Base-by-base conservation (phyloP, 2,113 vertebrate species). In the Eptesicus fuscus region DNA sequence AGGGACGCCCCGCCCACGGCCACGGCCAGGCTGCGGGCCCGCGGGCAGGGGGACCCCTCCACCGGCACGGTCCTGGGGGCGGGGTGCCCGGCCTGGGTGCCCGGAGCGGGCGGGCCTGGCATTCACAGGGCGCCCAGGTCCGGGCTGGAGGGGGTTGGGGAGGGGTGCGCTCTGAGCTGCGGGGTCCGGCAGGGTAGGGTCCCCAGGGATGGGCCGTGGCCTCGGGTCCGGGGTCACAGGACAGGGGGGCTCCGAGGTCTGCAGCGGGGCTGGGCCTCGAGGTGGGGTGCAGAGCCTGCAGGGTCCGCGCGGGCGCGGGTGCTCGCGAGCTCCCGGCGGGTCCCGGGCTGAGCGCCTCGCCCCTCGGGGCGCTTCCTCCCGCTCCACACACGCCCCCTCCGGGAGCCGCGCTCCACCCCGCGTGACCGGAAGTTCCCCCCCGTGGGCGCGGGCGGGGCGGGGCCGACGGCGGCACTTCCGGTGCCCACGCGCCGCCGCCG, bases 401-500 rank as follows among this genome's bases (percentile, higher is more conserved):
- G 5, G 16, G 37, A 56, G 42, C 73, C n/a, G 40, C 73, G 63
- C 51, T 44, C 28, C 59, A 30, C 83, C 92, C 95, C 96, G 84
- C 93, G 93, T 96, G 95, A 97, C 97, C 97, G 97, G 97, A 97
- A 96, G 95, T 96, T 18, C 94, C 95, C 95, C 94, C 95, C 93
- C 83, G 90, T 40, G 77, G 85, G 95, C 85, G 59, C 77, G 40
- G 63, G 74, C 74, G 86, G 89, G 97, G 97, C 96, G 96, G 97
- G 93, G 97, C 93, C 93, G 90, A 35, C 56, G 86, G 91, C 73
- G 83, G 94, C 53, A 97, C 95, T 97, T 97, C 97, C 97, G 97
- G 97, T 97, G 96, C 95, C 97, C 97, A 97, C 95, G 96, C 97
- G 97, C 96, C 91, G 87, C 96, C 93, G 97, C 94, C 94, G 96